These are phyloP conservation scores for Aphidoletes aphidimyza DNA, from an alignment of 2,888 invertebrate genomes.

Conservation along the genomic window DNA sequence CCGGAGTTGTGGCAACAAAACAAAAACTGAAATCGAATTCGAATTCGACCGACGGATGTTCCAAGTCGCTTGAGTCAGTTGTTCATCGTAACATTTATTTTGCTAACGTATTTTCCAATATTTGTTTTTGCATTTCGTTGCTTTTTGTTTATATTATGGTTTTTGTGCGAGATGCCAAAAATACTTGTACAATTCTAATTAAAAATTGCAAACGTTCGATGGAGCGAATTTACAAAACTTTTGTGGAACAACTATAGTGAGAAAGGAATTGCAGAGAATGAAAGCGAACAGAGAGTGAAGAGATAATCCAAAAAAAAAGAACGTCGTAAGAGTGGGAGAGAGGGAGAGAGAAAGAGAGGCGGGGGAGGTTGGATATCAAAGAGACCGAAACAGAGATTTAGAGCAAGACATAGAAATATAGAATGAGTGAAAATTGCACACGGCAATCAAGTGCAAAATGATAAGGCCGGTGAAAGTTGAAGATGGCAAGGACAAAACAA, in stretches of 20 bases:
- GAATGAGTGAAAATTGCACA: too few species aligned
- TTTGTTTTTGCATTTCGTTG: neutral
- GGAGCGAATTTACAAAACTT: conserved; percentile 5
- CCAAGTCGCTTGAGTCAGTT: neutral
- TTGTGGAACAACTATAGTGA: neutral
- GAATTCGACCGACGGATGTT: neutral
- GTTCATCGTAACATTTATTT: neutral
- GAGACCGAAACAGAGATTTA: too few species aligned
- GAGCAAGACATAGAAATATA: too few species aligned
- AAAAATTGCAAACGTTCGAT: conserved; percentile 25
- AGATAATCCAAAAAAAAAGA: neutral
- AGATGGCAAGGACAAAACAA: neutral
- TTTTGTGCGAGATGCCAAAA: neutral
- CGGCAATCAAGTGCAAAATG: too few species aligned
- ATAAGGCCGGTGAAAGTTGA: too few species aligned
- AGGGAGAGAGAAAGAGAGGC: neutral
- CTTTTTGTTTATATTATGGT: neutral
- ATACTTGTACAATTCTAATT: conserved; percentile 8
- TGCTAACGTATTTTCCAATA: neutral
- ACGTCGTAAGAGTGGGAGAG: neutral
- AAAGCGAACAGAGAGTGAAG: neutral
- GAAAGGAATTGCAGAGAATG: neutral
- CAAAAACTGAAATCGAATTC: neutral
- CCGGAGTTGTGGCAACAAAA: too few species aligned
- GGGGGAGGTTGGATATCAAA: neutral